Evolutionary conservation across 2,888 invertebrate species (phyloP), one percentile per base, ranked within the genome.

Genomic region (Cenopis cana): DNA sequence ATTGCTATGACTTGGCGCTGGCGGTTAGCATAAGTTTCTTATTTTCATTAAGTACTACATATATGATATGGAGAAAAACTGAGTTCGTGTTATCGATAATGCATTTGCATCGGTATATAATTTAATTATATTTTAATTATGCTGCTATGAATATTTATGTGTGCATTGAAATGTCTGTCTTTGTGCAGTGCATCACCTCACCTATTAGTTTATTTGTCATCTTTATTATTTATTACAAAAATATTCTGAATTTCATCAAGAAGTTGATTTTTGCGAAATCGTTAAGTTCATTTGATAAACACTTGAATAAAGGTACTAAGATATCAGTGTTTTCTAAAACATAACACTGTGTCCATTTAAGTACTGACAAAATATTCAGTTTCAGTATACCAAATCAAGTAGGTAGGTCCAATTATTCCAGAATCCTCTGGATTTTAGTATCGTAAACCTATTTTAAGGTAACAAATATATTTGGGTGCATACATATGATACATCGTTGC

Each of bases 381-480:
- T 33, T 50, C 14, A 18, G 33, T 33, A 33, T 60, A 46, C 29
- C 6, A 60, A 60, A 60, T 29, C 6, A 60, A 60, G 24, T 24
- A 18, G 6, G 0, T 59, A 60, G 6, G 0, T 59, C 46, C 18
- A 41, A 59, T 41, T 61, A 49, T 29, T 12, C 5, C 6, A 41
- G 41, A 1, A 17, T 49, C 29, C 29, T 29, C 24, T 29, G 52
- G 52, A 54, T 41, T 68, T 68, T 33, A 52, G 66, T 33, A 24
- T 36, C 4, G 4, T 59, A 52, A 60, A 41, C 59, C 41, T 50
- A 56, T 61, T 46, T 64, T 49, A 59, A 18, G 24, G 59, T 52
- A 41, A 55, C 18, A 41, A 38, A 64, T 64, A 54, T 64, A 69
- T 62, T 61, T 56, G 49, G 68, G 55, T 69, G 36, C 54, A 33